Conservation (phyloP, 2,888 invertebrate species). For the Euzophera pinguis region DNA sequence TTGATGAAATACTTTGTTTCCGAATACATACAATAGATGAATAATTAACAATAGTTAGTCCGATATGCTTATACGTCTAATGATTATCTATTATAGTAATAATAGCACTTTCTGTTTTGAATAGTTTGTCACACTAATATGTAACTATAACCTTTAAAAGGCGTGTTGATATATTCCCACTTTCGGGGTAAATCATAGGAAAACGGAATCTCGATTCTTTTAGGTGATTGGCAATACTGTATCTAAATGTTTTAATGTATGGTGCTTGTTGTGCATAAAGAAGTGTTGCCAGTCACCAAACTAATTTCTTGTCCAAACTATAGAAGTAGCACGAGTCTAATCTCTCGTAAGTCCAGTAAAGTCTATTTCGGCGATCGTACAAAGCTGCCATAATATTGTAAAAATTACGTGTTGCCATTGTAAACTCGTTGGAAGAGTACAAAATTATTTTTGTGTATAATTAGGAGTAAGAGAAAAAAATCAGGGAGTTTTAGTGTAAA, state of each 20-base stretch:
- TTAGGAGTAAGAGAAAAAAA: constrained; percentile 76
- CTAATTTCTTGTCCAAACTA: constrained; percentile 25
- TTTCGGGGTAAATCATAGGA: not conserved
- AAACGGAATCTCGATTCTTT: not conserved
- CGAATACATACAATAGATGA: constrained; percentile 11
- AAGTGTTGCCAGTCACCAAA: constrained; percentile 29
- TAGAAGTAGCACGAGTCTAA: constrained; percentile 31
- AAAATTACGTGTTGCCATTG: constrained; percentile 67
- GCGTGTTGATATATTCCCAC: constrained; percentile 6
- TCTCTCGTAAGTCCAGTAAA: constrained; percentile 27
- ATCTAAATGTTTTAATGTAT: constrained; percentile 24
- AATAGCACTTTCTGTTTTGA: constrained; percentile 10
- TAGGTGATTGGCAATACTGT: constrained; percentile 26
- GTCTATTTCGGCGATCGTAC: constrained; percentile 50
- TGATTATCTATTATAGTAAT: constrained; percentile 8
- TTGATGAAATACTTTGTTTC: constrained; percentile 2
- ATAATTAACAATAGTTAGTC: constrained; percentile 12
- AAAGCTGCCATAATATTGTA: constrained; percentile 65
- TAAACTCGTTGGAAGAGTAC: constrained; percentile 76
- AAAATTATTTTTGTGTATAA: constrained; percentile 79
- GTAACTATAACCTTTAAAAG: constrained; percentile 8
- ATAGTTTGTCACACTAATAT: not conserved
- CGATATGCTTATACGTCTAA: constrained; percentile 10
- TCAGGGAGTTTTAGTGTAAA: constrained; percentile 75
- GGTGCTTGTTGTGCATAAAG: constrained; percentile 33